phyloP scores from a whole-genome alignment of 2,888 invertebrate species.

The Lydus trimaculatus region DNA sequence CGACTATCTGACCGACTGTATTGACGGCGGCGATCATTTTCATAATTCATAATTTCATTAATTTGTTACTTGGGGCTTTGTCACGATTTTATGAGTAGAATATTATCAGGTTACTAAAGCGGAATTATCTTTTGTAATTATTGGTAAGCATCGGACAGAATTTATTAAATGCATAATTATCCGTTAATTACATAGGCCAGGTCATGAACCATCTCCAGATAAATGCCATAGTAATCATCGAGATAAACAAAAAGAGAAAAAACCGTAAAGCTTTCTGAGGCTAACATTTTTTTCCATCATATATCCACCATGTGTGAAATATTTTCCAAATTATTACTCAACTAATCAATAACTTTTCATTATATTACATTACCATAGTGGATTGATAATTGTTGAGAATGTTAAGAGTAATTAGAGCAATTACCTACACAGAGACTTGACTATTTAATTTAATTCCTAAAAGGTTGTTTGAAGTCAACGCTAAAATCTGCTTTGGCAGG shows the following conservation, averaged over 20 bases:
- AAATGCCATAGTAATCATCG: slow-evolving; percentile 4
- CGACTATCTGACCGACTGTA: slow-evolving; percentile 49
- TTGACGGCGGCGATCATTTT: slow-evolving; percentile 61
- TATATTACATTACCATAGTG: too few relatives aligned
- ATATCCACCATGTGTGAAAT: not conserved
- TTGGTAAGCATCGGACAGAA: slow-evolving; percentile 56
- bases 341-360: too few relatives aligned
- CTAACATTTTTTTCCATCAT: not conserved
- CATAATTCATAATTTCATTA: slow-evolving; percentile 65
- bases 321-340: not conserved
- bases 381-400: too few relatives aligned
- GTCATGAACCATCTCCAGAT: slow-evolving; percentile 16
- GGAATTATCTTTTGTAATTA: slow-evolving; percentile 60
- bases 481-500: slow-evolving; percentile 50
- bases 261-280: not conserved
- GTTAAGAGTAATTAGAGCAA: slow-evolving; percentile 51
- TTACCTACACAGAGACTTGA: slow-evolving; percentile 46
- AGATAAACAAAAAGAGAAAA: slow-evolving; percentile 16
- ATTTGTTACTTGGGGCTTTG: slow-evolving; percentile 63
- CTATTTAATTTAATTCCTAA: slow-evolving; percentile 46
- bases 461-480: slow-evolving; percentile 52
- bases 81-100: slow-evolving; percentile 62
- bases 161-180: slow-evolving; percentile 62
- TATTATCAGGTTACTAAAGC: slow-evolving; percentile 60
- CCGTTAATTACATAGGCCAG: slow-evolving; percentile 54